These are phyloP conservation scores for Apamea sordens DNA, from an alignment of 2,888 invertebrate genomes.

Conservation along the genomic window DNA sequence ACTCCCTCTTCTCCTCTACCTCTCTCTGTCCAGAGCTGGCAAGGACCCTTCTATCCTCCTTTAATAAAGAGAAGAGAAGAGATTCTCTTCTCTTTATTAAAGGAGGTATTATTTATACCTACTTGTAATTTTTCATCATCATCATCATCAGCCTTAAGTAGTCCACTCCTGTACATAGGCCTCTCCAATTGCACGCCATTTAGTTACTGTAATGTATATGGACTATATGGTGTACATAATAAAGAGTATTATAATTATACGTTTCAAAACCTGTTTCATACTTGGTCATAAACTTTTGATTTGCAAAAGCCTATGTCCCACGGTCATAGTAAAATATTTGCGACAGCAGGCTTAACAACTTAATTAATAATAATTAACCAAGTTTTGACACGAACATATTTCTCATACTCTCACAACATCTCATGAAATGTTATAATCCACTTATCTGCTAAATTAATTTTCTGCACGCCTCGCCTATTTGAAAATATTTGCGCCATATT, in stretches of 20 bases:
- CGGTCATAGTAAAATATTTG: not conserved
- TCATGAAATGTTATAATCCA: constrained; percentile 31
- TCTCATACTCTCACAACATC: not conserved
- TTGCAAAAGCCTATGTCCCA: constrained; percentile 10
- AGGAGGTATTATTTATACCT: too few relatives aligned
- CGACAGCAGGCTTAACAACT: not conserved
- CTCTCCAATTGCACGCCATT: too few relatives aligned
- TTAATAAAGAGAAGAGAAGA: too few relatives aligned
- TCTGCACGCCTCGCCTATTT: constrained; percentile 29
- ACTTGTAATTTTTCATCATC: too few relatives aligned
- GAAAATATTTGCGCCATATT: not conserved
- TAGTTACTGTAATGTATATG: too few relatives aligned
- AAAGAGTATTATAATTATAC: not conserved
- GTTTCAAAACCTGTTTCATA: constrained; percentile 21
- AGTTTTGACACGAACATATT: constrained; percentile 16
- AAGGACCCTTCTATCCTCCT: too few relatives aligned
- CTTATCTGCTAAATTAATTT: constrained; percentile 39
- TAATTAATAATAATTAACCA: not conserved
- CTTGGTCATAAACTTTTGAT: not conserved
- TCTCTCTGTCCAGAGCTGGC: too few relatives aligned
- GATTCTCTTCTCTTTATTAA: too few relatives aligned
- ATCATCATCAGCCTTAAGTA: too few relatives aligned
- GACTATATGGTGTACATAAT: too few relatives aligned
- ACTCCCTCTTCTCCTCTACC: too few relatives aligned
- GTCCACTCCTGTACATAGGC: too few relatives aligned